phyloP scores from a whole-genome alignment of 2,888 invertebrate genomes.

The Micoletzkya japonica region DNA sequence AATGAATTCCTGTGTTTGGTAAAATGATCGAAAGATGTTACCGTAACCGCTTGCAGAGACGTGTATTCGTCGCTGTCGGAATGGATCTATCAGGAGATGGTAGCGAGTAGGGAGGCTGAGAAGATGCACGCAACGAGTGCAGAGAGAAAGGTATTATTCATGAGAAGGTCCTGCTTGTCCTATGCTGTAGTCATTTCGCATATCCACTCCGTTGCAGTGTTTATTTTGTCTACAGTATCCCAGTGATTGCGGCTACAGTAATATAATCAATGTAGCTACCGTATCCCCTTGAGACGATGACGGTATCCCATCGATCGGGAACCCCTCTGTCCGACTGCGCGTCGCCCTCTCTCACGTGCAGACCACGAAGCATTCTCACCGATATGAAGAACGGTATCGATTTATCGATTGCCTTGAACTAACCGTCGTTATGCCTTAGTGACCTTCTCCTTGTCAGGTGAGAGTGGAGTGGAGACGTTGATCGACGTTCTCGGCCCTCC shows the following conservation, averaged over 20 bases:
- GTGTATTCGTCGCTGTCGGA: constrained; percentile 23
- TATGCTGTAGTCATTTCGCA: too few relatives aligned
- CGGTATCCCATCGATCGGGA: constrained; percentile 8
- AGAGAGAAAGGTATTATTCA: constrained; percentile 3
- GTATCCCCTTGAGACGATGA: not conserved
- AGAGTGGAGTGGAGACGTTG: constrained; percentile 8
- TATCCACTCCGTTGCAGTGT: not conserved
- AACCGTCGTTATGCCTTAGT: not conserved
- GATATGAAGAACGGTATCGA: constrained; percentile 14
- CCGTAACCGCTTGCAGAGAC: constrained; percentile 5
- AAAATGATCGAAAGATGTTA: too few relatives aligned
- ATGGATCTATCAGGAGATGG: constrained; percentile 25
- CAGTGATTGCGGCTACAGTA: too few relatives aligned
- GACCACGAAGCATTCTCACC: constrained; percentile 24
- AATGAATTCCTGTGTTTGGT: too few relatives aligned
- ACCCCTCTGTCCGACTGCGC: constrained; percentile 26
- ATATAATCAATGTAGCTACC: not conserved
- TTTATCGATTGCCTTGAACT: not conserved
- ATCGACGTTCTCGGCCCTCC: constrained; percentile 32
- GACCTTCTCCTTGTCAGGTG: not conserved
- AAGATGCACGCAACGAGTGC: not conserved
- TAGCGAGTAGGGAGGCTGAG: not conserved
- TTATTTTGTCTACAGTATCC: too few relatives aligned
- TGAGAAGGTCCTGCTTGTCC: too few relatives aligned
- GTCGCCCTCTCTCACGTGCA: constrained; percentile 21